Base-by-base conservation (phyloP, 1,140 invertebrate species). In the Bombus picipes region DNA sequence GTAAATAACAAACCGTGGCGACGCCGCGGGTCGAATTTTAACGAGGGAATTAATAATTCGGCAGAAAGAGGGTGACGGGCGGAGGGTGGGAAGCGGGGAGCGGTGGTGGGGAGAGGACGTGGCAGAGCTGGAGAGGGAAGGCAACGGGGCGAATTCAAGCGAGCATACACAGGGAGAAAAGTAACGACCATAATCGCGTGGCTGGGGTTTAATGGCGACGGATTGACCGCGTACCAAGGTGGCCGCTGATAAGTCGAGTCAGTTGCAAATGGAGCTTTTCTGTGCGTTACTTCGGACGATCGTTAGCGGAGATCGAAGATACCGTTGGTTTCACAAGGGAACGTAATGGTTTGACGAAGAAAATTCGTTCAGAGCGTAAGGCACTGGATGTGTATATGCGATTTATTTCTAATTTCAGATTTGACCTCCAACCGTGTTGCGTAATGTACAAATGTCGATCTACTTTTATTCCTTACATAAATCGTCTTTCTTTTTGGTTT, bases 1-100 rank as follows among this genome's bases (percentile, higher is more conserved):
- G 82, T 91, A 93, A 93, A 94, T 93, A 93, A 92, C 81, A 87
- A 88, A 84, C 87, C 86, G 90, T 90, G 89, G 89, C 88, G 89
- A 91, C 86, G 90, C 88, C 86, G 89, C 89, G 84, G 85, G 87
- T 87, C 81, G 87, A 89, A 92, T 91, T 92, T 91, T 90, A 91
- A 92, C 89, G 91, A 91, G 91, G 89, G 84, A 91, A 91, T 91
- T 91, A 91, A 91, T 90, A 90, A 90, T 90, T 89, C 73, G 79
- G 73, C 47, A 65, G 83, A 78, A 79, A 84, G 73, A 53, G 79
- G 81, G 32, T 43, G 68, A 72, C 68, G 66, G 73, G 8, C 43
- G 3, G 43, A 34, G 13, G 32, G 81, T 18, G 6, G 41, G 47
- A 37, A 28, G 41, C 12, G 28, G 59, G 32, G 28, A 28, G 28